Evolutionary conservation across 2,888 invertebrate species (phyloP).

Genomic region (Heteromyza rotundicornis): DNA sequence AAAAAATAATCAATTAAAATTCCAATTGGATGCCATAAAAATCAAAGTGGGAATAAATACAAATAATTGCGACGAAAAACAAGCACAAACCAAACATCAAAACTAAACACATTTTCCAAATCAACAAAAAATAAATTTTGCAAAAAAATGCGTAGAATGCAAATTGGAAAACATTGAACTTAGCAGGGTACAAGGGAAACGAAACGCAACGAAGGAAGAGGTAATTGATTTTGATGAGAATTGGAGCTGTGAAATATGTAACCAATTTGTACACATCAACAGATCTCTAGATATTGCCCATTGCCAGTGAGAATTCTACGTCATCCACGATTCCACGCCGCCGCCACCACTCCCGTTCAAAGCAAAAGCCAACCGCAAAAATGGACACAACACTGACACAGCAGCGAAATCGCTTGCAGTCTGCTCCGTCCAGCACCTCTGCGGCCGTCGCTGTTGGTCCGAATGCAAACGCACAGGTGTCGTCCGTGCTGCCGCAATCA

Average conservation of each 20-base stretch:
- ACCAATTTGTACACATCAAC: no score
- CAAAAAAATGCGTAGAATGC: constrained; percentile 16
- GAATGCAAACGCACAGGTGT: not conserved
- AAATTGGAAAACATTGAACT: constrained; percentile 28
- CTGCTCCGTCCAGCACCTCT: constrained; percentile 30
- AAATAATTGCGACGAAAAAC: not conserved
- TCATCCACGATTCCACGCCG: no score
- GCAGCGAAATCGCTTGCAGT: constrained; percentile 35
- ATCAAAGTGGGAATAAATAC: not conserved
- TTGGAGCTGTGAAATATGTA: no score
- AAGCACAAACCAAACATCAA: no score
- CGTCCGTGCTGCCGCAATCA: not conserved
- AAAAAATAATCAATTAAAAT: not conserved
- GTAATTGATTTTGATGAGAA: no score
- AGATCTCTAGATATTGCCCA: no score
- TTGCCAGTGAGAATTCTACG: no score
- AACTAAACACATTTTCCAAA: no score
- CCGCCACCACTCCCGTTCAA: no score
- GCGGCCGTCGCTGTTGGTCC: not conserved
- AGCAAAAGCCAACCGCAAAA: constrained; percentile 4
- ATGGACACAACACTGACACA: constrained; percentile 39
- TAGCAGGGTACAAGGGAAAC: no score
- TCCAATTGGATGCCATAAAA: not conserved
- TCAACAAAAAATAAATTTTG: no score
- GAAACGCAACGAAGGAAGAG: no score